phyloP scores from a whole-genome alignment of 2,797 vertebrate genomes.

The Schizopygopsis malacanthus region DNA sequence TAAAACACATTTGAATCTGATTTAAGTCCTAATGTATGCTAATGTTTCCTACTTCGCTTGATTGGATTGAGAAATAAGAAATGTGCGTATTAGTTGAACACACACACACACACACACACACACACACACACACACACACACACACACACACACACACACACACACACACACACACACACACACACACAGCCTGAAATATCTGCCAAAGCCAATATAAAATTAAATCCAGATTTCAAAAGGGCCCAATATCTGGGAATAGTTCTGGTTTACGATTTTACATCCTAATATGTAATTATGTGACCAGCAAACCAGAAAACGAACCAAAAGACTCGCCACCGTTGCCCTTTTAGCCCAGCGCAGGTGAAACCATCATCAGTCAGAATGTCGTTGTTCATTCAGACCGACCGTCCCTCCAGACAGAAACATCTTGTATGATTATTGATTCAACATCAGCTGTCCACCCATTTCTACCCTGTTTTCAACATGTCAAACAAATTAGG shows the following conservation, averaged over 20 bases:
- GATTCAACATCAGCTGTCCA: slow-evolving; percentile 51
- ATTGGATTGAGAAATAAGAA: slow-evolving; percentile 32
- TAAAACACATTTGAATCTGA: slow-evolving; percentile 42
- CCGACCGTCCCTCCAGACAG: slow-evolving; percentile 33
- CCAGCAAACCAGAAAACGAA: slow-evolving; percentile 11
- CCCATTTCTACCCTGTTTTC: slow-evolving; percentile 44
- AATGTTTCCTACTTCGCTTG: slow-evolving; percentile 29
- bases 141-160: neutral
- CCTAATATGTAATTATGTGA: slow-evolving; percentile 12
- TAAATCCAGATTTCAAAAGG: neutral
- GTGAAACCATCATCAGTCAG: slow-evolving; percentile 36
- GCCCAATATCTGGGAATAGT: neutral
- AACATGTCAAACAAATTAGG: slow-evolving; percentile 43
- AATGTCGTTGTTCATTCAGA: slow-evolving; percentile 19
- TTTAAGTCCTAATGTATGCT: slow-evolving; percentile 34
- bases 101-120: neutral
- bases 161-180: neutral
- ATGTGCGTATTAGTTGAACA: slow-evolving; percentile 20
- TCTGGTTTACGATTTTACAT: neutral
- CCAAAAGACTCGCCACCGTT: neutral
- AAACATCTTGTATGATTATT: slow-evolving; percentile 50
- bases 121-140: neutral
- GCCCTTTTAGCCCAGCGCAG: slow-evolving; percentile 20
- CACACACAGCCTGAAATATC: neutral
- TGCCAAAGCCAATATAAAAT: neutral